Evolutionary conservation across 2,113 vertebrate genomes (phyloP), one percentile per base, ranked within the genome.

Genomic region (Oncorhynchus keta): DNA sequence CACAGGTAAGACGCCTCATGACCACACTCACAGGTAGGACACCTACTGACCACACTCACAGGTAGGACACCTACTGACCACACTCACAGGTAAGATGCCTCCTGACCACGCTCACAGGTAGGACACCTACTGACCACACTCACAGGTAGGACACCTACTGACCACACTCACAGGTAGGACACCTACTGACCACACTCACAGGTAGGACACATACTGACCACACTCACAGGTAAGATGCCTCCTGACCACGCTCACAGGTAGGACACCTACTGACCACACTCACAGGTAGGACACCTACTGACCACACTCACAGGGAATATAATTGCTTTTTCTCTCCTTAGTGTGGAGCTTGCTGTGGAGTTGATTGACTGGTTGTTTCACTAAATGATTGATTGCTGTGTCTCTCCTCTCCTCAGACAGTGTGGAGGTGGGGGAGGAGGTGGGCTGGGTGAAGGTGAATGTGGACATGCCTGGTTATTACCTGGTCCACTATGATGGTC

Each of bases 381-480:
- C 28, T 49, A 16, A 14, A 70, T 14, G 48, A 35, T 68, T 39
- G 39, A 20, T 71, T 4, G 49, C 28, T 70, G 11, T 84, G 20
- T 75, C 72, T 76, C 24, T 65, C 3, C 13, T 16, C 49, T 62
- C 79, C 79, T 75, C 78, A 94, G 92, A 91, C 71, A 91, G 80
- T 18, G 73, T 95, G 78, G 70, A 93, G 68, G 80, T 95, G 61
- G 87, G 85, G 45, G 86, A 89, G 71, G 88, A 91, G 0, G 85
- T 86, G 30, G 83, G 74, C 32, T 95, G 93, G 91, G 91, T 95
- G 65, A 95, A 95, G 89, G 89, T 95, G 73, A 95, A 92, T 45
- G 85, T 87, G 30, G 90, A 95, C 79, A 93, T 94, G 90, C 93
- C 90, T 14, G 94, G 93, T 30, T 95, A 95, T 82, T 95, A 95